Evolutionary conservation across 1,140 invertebrate species (phyloP), one percentile per base, ranked within the genome.

Genomic region (Neoseiulus cucumeris): DNA sequence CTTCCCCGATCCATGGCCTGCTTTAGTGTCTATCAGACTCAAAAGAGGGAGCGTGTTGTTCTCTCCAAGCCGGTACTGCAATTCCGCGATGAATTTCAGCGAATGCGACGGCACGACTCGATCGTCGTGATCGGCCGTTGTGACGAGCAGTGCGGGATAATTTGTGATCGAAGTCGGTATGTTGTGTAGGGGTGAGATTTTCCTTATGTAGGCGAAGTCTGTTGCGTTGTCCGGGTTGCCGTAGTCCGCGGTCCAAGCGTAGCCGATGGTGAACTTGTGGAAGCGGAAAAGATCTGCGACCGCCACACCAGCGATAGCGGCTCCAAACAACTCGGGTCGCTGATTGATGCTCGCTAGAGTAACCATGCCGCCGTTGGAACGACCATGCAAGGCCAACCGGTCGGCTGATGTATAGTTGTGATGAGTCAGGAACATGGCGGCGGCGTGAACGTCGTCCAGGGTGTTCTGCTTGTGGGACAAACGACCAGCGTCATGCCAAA

Each of bases 221-320:
- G 89, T 83, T 69, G 83, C 79, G 67, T 91, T 84, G 69, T 94
- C 90, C 1, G 91, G 84, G 76, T 83, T 87, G 17, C 95, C 95
- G 78, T 87, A 99, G 77, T 99, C 95, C 0, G 90, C 89, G 39
- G 84, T 84, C 95, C 95, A 98, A 30, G 90, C 88, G 76, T 90
- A 86, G 0, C 94, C 95, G 74, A 97, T 93, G 0, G 94, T 98
- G 74, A 98, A 98, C 77, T 96, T 96, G 77, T 98, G 91, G 78
- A 91, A 98, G 44, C 92, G 81, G 45, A 98, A 76, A 90, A 98
- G 93, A 77, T 99, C 95, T 77, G 97, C 81, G 0, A 98, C 94
- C 89, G 89, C 90, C 68, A 94, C 90, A 82, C 91, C 86, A 70
- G 85, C 83, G 71, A 98, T 82, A 39, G 84, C 89, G 70, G 87